Percentiles rank a stretch among this genome's conserved stretches.
Evolutionary conservation across 2,113 vertebrate genomes (phyloP).

Genomic region (Meleagris gallopavo): DNA sequence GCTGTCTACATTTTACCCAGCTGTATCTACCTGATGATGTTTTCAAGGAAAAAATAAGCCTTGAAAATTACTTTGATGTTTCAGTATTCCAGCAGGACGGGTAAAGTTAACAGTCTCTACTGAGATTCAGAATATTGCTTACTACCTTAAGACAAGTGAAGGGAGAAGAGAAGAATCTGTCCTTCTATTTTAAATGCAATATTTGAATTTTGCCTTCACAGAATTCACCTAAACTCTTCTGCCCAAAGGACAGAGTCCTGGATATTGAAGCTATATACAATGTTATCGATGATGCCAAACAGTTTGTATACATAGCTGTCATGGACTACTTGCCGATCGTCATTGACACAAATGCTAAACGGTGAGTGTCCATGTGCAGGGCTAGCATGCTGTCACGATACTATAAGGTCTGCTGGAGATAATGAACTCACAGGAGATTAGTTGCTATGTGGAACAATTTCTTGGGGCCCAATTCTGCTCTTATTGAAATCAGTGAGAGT

Average conservation of each 20-base stretch:
- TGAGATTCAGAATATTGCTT: not conserved
- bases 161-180: not conserved
- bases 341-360: conserved; percentile 78
- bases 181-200: not conserved
- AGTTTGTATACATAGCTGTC: conserved; percentile 92
- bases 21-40: not conserved
- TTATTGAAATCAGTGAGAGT: conserved; percentile 70
- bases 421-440: not conserved
- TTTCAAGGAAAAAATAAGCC: not conserved
- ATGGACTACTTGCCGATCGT: conserved; percentile 91
- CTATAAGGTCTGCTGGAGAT: not conserved
- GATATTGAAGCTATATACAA: conserved; percentile 94
- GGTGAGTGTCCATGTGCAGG: conserved; percentile 56
- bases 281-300: conserved; percentile 88
- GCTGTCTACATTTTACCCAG: not conserved
- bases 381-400: not conserved
- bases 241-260: conserved; percentile 89
- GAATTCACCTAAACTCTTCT: conserved; percentile 92
- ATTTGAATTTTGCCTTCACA: conserved; percentile 70
- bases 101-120: not conserved
- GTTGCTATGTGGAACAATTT: conserved; percentile 30
- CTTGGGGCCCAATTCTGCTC: conserved; percentile 72
- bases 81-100: not conserved
- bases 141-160: not conserved
- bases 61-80: not conserved